Base-by-base conservation (phyloP, 1,140 invertebrate genomes). In the Physella acuta region DNA sequence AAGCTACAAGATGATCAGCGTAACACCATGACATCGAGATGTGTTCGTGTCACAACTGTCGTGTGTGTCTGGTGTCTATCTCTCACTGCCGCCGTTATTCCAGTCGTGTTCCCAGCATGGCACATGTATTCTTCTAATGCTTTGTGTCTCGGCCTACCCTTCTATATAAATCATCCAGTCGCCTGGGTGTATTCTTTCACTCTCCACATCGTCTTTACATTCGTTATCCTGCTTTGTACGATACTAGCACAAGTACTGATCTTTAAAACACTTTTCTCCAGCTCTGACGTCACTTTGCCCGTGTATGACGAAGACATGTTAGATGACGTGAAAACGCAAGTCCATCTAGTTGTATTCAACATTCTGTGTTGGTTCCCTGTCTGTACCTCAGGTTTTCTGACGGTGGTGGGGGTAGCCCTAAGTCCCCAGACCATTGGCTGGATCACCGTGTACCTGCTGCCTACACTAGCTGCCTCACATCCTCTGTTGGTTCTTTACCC, bases 1-100 rank as follows among this genome's bases (percentile, higher is more conserved):
- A n/a, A n/a, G n/a, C n/a, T n/a, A n/a, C 78, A 24, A 72, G 73
- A 16, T 79, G 71, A 64, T 77, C 78, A 30, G 75, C 79, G n/a
- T 30, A 62, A 17, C 51, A 73, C 11, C 16, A 28, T 8, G 26
- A 44, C 74, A 14, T 56, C 28, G 11, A 11, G 20, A 20, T 11
- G 39, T 11, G 39, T 11, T 11, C 8, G 8, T 11, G 20, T 20
- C 20, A 20, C 20, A 11, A 20, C 20, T 44, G 8, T 44, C 39
- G 39, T 44, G 20, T 8, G 8, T 11, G 20, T 20, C 20, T 44
- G 39, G 39, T 20, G 8, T 8, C 8, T 44, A 44, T 8, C 8
- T 44, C 20, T 44, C 39, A 44, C 20, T 11, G 8, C 20, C 20
- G 39, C 39, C 39, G 8, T 44, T 8, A 20, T 44, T 20, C 20